Conservation (phyloP, 2,113 vertebrate species). For the Danionella cerebrum region DNA sequence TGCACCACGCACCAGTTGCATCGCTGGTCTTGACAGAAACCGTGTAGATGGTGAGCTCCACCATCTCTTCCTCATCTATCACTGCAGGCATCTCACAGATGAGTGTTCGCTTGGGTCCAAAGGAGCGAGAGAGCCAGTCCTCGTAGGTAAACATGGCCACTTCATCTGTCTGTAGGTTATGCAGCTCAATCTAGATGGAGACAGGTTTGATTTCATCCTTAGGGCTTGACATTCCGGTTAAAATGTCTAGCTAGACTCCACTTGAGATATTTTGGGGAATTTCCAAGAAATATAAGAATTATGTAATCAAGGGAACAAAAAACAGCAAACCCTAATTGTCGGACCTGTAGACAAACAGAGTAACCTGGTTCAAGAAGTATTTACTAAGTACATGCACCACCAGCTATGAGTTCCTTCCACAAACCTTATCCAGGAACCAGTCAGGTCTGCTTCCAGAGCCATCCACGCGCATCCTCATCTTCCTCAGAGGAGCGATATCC, state of each 20-base stretch:
- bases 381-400: too few species aligned
- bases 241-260: too few species aligned
- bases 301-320: too few species aligned
- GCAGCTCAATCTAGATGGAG: slow-evolving; percentile 70
- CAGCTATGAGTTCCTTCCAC: neutral
- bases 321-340: too few species aligned
- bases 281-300: too few species aligned
- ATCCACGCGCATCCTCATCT: slow-evolving; percentile 83
- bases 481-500: slow-evolving; percentile 84
- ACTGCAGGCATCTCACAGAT: slow-evolving; percentile 84
- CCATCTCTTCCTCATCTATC: slow-evolving; percentile 78
- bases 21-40: slow-evolving; percentile 88
- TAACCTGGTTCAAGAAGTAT: too few species aligned
- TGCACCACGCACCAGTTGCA: slow-evolving; percentile 67
- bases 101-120: slow-evolving; percentile 70
- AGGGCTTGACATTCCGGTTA: too few species aligned
- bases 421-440: slow-evolving; percentile 85
- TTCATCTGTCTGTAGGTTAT: slow-evolving; percentile 76
- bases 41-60: slow-evolving; percentile 81
- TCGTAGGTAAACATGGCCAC: slow-evolving; percentile 79
- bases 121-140: slow-evolving; percentile 84
- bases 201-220: neutral
- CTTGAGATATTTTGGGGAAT: too few species aligned
- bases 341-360: too few species aligned
- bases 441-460: slow-evolving; percentile 85